Evolutionary conservation across 2,797 vertebrate genomes (phyloP).

Genomic region (Pyrocephalus nanus): DNA sequence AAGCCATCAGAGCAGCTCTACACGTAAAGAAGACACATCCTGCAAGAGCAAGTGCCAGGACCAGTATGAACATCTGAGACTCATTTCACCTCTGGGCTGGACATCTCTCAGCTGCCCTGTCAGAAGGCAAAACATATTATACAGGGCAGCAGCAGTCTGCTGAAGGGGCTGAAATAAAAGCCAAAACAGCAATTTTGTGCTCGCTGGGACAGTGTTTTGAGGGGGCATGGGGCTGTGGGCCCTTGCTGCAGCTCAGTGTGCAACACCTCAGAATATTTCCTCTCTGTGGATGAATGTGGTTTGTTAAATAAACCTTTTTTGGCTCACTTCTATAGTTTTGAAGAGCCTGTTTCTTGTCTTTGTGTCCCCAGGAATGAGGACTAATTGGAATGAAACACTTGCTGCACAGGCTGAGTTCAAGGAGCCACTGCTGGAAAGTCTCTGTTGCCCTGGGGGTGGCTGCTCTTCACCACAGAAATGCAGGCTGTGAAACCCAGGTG

Average conservation of each 20-base stretch:
- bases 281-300: not conserved
- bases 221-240: not conserved
- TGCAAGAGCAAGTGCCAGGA: not conserved
- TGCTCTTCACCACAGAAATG: not conserved
- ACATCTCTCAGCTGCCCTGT: not conserved
- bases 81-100: not conserved
- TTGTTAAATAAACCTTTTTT: not conserved
- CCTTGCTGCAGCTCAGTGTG: not conserved
- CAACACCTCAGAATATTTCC: not conserved
- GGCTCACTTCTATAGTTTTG: not conserved
- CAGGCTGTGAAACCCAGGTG: not conserved
- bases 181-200: not conserved
- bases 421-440: not conserved
- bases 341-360: not conserved
- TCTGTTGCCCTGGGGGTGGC: not conserved
- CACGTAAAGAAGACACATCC: not conserved
- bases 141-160: rapidly evolving
- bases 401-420: not conserved
- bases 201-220: not conserved
- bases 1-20: not conserved
- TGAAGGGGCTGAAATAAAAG: not conserved
- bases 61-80: not conserved
- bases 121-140: not conserved
- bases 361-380: not conserved
- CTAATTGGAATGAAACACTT: not conserved